Evolutionary conservation across 2,797 vertebrate species (phyloP).

Genomic region (Pseudochirops cupreus): DNA sequence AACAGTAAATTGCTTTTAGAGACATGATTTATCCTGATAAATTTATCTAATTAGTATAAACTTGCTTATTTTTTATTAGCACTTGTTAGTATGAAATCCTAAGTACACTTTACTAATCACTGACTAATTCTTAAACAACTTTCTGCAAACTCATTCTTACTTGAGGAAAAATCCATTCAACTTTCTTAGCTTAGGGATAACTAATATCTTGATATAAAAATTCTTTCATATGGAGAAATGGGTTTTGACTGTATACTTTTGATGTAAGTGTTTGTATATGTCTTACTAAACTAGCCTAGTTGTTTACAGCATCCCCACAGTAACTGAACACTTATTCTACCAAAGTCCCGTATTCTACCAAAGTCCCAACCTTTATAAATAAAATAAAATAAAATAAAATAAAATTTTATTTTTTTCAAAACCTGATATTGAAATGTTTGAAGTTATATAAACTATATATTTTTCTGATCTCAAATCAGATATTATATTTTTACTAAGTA

Average conservation of each 20-base stretch:
- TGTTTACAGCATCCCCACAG: constrained; percentile 48
- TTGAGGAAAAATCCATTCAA: constrained; percentile 25
- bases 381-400: too few relatives aligned
- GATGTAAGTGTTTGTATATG: constrained; percentile 7
- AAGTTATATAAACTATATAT: neutral
- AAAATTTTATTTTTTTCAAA: constrained; percentile 24
- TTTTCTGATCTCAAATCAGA: constrained; percentile 49
- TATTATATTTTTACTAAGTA: constrained; percentile 56
- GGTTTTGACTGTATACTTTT: constrained; percentile 18
- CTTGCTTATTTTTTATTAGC: constrained; percentile 30
- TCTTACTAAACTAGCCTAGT: neutral
- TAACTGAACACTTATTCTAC: constrained; percentile 49
- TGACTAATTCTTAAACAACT: constrained; percentile 56
- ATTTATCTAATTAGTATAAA: neutral
- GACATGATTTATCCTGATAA: neutral
- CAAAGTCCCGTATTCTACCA: constrained; percentile 1
- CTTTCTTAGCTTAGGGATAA: constrained; percentile 54
- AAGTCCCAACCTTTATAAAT: too few relatives aligned
- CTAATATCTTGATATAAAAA: constrained; percentile 58
- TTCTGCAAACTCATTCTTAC: constrained; percentile 40
- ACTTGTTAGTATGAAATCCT: constrained; percentile 44
- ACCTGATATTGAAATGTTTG: constrained; percentile 53
- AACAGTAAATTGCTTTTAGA: constrained; percentile 1
- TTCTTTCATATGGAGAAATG: constrained; percentile 28
- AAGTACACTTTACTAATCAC: constrained; percentile 38